Percentiles rank a stretch among this genome's conserved stretches.
phyloP scores from a whole-genome alignment of 2,797 vertebrate species.

The Taeniopygia guttata region DNA sequence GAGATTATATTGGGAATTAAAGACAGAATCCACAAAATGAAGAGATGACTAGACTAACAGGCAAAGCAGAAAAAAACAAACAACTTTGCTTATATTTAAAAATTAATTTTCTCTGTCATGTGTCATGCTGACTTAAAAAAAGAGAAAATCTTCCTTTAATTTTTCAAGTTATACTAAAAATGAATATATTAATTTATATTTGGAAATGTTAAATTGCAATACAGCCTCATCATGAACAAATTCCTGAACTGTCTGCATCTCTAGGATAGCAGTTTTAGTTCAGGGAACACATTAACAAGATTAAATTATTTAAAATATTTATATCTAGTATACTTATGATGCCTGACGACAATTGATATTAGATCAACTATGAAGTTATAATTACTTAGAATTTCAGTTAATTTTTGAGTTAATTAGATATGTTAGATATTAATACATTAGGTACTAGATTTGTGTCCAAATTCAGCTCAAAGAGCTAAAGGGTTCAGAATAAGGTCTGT shows the following conservation, averaged over 20 bases:
- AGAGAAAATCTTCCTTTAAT: background rate
- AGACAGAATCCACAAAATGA: background rate
- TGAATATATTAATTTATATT: background rate
- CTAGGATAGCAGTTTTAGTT: background rate
- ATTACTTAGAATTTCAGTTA: background rate
- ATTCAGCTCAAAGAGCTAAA: background rate
- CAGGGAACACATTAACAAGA: background rate
- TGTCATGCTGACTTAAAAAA: fast-evolving
- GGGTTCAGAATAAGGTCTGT: background rate
- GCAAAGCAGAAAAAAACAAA: background rate
- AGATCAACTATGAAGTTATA: background rate
- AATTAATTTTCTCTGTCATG: background rate
- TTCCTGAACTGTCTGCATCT: background rate
- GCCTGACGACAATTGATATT: background rate
- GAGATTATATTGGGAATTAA: background rate
- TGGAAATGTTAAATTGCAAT: background rate
- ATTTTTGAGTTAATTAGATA: background rate
- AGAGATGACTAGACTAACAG: background rate
- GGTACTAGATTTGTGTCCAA: background rate
- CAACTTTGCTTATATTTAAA: background rate
- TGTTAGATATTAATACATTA: background rate
- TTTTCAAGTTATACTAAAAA: background rate
- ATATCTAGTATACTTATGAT: background rate
- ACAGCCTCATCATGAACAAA: background rate
- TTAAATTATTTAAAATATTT: background rate